These are phyloP conservation scores for Cantharis lateralis DNA, from an alignment of 2,888 invertebrate species.

Conservation along the genomic window DNA sequence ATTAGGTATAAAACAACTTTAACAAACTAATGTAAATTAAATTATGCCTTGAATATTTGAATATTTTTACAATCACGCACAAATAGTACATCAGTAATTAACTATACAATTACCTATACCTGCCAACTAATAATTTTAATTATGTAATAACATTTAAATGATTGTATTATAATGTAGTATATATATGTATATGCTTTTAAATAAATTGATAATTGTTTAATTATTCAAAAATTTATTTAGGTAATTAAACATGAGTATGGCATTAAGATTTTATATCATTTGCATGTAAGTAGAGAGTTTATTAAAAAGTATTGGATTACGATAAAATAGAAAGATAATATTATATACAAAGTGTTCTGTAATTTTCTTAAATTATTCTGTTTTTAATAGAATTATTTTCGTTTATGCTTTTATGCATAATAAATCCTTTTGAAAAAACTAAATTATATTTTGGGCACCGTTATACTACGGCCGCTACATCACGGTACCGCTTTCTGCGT, in stretches of 20 bases:
- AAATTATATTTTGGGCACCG: too few species aligned
- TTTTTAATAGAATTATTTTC: too few species aligned
- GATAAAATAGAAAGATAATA: not conserved
- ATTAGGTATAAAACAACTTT: not conserved
- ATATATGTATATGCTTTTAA: not conserved
- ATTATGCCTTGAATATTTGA: not conserved
- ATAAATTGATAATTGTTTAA: slow-evolving; percentile 1
- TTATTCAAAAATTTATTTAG: not conserved
- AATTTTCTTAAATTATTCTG: not conserved
- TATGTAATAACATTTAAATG: not conserved
- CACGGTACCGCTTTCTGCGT: too few species aligned
- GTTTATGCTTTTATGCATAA: too few species aligned
- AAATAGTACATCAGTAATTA: not conserved
- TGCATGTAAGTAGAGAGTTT: not conserved
- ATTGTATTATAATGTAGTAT: not conserved
- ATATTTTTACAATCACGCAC: slow-evolving; percentile 3
- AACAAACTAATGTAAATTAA: not conserved
- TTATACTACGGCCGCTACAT: too few species aligned
- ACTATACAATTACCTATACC: not conserved
- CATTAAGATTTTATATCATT: not conserved
- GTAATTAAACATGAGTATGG: not conserved
- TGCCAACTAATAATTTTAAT: not conserved
- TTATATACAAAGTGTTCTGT: not conserved
- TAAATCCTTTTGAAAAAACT: too few species aligned
- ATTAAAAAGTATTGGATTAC: not conserved